phyloP scores from a whole-genome alignment of 2,888 invertebrate genomes.

The Mythimna albipuncta region DNA sequence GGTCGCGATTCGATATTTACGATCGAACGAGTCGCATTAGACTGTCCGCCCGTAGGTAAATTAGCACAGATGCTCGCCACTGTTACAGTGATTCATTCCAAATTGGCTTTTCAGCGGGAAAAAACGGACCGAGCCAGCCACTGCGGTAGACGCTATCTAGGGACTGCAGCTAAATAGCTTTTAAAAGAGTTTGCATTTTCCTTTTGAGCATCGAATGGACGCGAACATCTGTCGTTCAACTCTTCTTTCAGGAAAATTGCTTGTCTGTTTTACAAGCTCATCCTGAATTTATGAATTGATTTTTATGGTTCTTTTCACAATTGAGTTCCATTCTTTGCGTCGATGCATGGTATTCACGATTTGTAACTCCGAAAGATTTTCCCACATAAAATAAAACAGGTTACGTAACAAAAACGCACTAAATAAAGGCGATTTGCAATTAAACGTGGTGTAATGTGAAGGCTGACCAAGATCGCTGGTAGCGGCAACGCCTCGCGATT shows the following conservation, averaged over 20 bases:
- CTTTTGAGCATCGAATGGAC: slow-evolving; percentile 69
- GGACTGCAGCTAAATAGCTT: slow-evolving; percentile 85
- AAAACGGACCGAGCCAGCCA: slow-evolving; percentile 78
- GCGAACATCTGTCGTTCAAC: slow-evolving; percentile 63
- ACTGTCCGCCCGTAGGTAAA: slow-evolving; percentile 91
- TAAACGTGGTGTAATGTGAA: slow-evolving; percentile 82
- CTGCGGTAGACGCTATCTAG: slow-evolving; percentile 85
- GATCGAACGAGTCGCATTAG: slow-evolving; percentile 89
- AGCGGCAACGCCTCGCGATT: slow-evolving; percentile 83
- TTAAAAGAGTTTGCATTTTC: slow-evolving; percentile 83
- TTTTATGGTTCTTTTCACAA: slow-evolving; percentile 14
- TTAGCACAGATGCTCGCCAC: slow-evolving; percentile 90
- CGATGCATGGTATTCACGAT: background rate
- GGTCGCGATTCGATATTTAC: slow-evolving; percentile 89
- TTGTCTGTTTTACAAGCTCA: slow-evolving; percentile 47
- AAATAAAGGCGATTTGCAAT: slow-evolving; percentile 82
- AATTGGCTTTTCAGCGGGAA: slow-evolving; percentile 90
- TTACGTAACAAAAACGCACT: slow-evolving; percentile 69
- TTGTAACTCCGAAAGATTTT: background rate
- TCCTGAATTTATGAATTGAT: slow-evolving; percentile 39
- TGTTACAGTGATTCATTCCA: slow-evolving; percentile 90
- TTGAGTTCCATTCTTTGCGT: background rate
- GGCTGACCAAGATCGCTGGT: slow-evolving; percentile 79
- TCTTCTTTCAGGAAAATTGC: slow-evolving; percentile 46
- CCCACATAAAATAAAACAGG: slow-evolving; percentile 34